Conservation (phyloP, 2,888 invertebrate genomes). For the Zygaena filipendulae region DNA sequence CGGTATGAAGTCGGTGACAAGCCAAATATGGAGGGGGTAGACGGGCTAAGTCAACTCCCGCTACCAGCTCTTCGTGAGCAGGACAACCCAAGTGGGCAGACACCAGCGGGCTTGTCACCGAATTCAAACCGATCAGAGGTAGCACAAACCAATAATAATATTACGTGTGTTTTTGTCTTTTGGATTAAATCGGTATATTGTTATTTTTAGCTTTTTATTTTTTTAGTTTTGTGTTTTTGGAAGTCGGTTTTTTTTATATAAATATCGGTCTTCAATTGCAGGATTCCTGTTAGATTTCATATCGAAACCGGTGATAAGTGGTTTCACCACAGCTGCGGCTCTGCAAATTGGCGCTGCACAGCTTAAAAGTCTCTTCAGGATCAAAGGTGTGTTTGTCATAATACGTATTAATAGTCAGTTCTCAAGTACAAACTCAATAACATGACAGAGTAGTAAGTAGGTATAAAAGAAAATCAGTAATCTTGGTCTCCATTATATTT, state of each 20-base stretch:
- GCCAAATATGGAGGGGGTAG: too few species aligned
- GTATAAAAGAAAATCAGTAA: too few species aligned
- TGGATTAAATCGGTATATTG: neutral
- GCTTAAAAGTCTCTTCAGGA: conserved; percentile 77
- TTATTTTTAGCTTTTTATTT: neutral
- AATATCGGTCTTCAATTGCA: conserved; percentile 19
- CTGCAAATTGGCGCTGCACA: conserved; percentile 86
- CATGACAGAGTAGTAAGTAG: too few species aligned
- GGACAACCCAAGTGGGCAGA: too few species aligned
- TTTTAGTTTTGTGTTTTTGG: neutral
- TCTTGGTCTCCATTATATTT: too few species aligned
- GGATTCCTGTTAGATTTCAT: conserved; percentile 88
- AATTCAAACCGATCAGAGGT: too few species aligned
- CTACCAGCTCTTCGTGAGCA: too few species aligned
- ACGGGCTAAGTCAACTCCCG: too few species aligned
- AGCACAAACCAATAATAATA: neutral
- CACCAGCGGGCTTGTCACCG: too few species aligned
- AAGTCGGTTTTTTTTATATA: neutral
- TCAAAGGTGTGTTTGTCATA: conserved; percentile 43
- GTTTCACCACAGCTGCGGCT: conserved; percentile 88
- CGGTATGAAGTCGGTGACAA: too few species aligned
- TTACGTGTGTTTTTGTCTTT: neutral
- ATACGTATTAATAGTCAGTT: too few species aligned
- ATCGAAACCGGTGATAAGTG: conserved; percentile 85
- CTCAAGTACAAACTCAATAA: too few species aligned